These are phyloP conservation scores for Tigriopus japonicus DNA, from an alignment of 1,140 invertebrate species.

Conservation along the genomic window DNA sequence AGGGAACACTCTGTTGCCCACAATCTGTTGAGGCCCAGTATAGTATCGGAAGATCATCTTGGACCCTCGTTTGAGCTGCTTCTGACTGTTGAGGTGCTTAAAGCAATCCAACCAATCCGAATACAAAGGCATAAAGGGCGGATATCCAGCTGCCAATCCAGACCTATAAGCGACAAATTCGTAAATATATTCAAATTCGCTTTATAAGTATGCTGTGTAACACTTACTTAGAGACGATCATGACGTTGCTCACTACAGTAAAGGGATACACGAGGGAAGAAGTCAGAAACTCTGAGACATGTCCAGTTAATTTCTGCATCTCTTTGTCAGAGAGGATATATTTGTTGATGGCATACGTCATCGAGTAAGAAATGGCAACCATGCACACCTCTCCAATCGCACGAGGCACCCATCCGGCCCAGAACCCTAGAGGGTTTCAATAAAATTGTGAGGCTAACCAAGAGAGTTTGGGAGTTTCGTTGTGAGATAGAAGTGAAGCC, in stretches of 20 bases:
- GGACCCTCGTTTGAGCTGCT: conserved; percentile 11
- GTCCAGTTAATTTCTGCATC: conserved; percentile 37
- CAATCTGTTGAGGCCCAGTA: not conserved
- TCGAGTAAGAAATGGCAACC: conserved; percentile 43
- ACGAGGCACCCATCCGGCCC: conserved; percentile 57
- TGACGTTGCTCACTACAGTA: conserved; percentile 65
- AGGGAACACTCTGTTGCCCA: not conserved
- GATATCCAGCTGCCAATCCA: conserved; percentile 47
- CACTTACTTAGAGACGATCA: conserved; percentile 41
- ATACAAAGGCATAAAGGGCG: conserved; percentile 60
- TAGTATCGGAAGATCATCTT: conserved; percentile 13
- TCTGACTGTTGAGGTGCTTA: conserved; percentile 35
- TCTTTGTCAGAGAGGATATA: conserved; percentile 55
- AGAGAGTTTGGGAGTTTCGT: too few species aligned
- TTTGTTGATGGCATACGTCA: conserved; percentile 55
- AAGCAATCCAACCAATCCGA: conserved; percentile 55
- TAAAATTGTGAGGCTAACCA: too few species aligned
- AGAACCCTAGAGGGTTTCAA: conserved; percentile 32
- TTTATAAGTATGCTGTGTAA: too few species aligned
- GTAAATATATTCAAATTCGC: too few species aligned
- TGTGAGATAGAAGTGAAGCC: too few species aligned
- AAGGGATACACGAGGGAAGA: not conserved
- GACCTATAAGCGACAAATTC: conserved; percentile 29
- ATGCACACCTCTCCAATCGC: conserved; percentile 54
- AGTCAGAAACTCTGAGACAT: conserved; percentile 16